Conservation (phyloP, 2,888 invertebrate genomes). For the Hypena proboscidalis region DNA sequence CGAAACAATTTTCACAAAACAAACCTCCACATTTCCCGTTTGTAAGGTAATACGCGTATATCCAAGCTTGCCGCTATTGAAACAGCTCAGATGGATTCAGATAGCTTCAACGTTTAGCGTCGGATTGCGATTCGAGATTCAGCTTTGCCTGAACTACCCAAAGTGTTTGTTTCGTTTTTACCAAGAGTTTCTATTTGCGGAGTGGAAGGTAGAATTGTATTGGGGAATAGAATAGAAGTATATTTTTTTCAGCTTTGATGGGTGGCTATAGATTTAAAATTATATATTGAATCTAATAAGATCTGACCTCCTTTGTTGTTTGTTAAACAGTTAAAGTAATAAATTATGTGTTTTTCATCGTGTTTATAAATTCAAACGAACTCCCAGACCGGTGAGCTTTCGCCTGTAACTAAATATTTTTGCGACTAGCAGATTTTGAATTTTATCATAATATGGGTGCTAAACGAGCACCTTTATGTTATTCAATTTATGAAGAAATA, state of each 20-base stretch:
- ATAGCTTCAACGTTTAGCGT: conserved; percentile 10
- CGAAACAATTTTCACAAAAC: conserved; percentile 1
- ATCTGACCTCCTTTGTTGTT: no score
- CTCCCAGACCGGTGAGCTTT: no score
- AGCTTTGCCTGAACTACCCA: conserved; percentile 5
- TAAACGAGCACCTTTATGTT: no score
- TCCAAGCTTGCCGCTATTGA: not conserved
- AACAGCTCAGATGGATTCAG: conserved; percentile 5
- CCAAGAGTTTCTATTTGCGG: conserved; percentile 4
- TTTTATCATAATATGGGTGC: no score
- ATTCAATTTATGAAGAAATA: no score
- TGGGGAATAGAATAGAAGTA: not conserved
- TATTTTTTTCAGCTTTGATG: not conserved
- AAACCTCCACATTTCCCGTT: conserved; percentile 4
- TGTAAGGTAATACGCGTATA: conserved; percentile 1
- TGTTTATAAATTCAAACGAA: no score
- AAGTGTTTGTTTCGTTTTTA: conserved; percentile 9
- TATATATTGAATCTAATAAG: no score
- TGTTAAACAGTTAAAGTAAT: no score
- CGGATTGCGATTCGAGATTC: conserved; percentile 2
- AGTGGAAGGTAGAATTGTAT: not conserved
- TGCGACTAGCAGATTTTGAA: no score
- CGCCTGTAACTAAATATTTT: no score
- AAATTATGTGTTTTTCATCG: no score
- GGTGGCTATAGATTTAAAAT: no score